phyloP scores from a whole-genome alignment of 53 echinoderm and acorn worm species.

The Zoroaster sp. region DNA sequence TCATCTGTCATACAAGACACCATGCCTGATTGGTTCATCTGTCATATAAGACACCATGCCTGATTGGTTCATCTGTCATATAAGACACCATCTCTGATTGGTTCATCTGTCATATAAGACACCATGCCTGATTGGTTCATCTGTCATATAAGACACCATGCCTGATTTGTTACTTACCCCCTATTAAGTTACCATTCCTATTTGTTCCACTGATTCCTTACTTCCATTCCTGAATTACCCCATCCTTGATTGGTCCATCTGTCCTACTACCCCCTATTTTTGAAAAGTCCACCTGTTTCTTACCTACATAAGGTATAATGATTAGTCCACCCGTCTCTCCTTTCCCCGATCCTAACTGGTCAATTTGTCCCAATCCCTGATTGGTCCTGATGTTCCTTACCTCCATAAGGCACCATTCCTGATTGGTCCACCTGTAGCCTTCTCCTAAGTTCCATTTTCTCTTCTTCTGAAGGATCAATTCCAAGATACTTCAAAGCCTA shows the following conservation, averaged over 20 bases:
- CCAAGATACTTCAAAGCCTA: constrained; percentile 95
- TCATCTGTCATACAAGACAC: too few species aligned
- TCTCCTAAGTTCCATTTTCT: constrained; percentile 69
- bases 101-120: constrained; percentile 66
- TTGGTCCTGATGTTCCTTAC: constrained; percentile 5
- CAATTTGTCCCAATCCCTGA: not conserved
- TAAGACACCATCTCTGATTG: constrained; percentile 82
- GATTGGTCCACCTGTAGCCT: constrained; percentile 70
- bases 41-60: not conserved
- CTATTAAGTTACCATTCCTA: constrained; percentile 89
- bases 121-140: constrained; percentile 53
- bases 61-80: constrained; percentile 54
- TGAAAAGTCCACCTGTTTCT: too few species aligned
- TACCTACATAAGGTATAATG: too few species aligned
- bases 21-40: too few species aligned
- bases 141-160: constrained; percentile 65
- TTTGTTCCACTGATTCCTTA: constrained; percentile 27
- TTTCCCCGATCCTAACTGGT: too few species aligned
- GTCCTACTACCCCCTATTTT: too few species aligned
- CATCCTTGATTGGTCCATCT: not conserved
- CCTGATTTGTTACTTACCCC: constrained; percentile 64
- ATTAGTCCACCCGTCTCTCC: too few species aligned
- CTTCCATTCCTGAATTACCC: not conserved
- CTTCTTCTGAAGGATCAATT: constrained; percentile 67
- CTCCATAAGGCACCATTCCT: constrained; percentile 95